Conservation (phyloP, 2,888 invertebrate genomes). For the Eilema depressum region DNA sequence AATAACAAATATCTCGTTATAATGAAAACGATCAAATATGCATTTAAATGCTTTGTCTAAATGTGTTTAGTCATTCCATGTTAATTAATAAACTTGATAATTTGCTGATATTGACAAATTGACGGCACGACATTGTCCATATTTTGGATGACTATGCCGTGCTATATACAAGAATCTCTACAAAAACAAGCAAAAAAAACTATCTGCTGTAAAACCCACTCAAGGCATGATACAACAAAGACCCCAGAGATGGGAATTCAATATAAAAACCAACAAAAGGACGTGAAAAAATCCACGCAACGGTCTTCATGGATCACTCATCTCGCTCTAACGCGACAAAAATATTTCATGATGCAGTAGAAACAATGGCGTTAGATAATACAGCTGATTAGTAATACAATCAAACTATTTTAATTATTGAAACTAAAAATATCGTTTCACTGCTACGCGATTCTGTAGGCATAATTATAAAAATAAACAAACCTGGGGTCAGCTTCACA, state of each 20-base stretch:
- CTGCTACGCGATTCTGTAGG: constrained; percentile 15
- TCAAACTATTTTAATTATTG: constrained; percentile 9
- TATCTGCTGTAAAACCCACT: constrained; percentile 26
- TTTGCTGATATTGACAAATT: constrained; percentile 32
- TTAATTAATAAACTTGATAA: constrained; percentile 26
- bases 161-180: constrained; percentile 14
- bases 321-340: constrained; percentile 81
- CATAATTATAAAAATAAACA: constrained; percentile 75
- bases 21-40: constrained; percentile 18
- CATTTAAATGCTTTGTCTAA: constrained; percentile 34
- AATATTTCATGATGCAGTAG: constrained; percentile 76
- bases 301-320: constrained; percentile 72
- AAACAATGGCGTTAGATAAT: constrained; percentile 78
- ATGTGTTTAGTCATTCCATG: constrained; percentile 44
- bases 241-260: constrained; percentile 35
- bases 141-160: constrained; percentile 32
- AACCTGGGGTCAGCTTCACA: constrained; percentile 95
- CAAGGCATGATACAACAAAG: constrained; percentile 35
- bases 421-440: constrained; percentile 14
- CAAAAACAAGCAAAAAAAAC: constrained; percentile 29
- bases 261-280: constrained; percentile 70
- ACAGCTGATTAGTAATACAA: constrained; percentile 66
- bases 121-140: constrained; percentile 21
- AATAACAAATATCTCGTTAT: constrained; percentile 15
- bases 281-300: constrained; percentile 72